Base-by-base conservation (phyloP, 2,888 invertebrate species). In the Scotopteryx bipunctaria region DNA sequence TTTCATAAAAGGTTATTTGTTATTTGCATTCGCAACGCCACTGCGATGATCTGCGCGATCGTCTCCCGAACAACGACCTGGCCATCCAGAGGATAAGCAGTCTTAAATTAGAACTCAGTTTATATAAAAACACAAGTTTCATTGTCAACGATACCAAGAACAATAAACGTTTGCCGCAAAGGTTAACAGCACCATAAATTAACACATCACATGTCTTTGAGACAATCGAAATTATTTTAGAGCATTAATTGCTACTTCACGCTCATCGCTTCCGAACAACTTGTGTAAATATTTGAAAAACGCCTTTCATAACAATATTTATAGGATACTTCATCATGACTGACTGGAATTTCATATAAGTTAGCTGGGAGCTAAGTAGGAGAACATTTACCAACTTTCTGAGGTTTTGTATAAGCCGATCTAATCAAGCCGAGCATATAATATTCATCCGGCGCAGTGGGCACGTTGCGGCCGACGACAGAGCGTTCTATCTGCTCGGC, bases 31-130 rank as follows among this genome's bases (percentile, higher is more conserved):
- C 57, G 55, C 63, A 72, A 72, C 62, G 36, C 68, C 67, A 67
- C 68, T 65, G 61, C 61, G 71, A 69, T 72, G 73, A 76, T 81
- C 73, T 76, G 76, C 73, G 66, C 67, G 76, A 76, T 78, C 74
- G 72, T 75, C 73, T 66, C 56, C 66, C 71, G 83, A 74, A 62
- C 83, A 71, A 73, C 81, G 86, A 86, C 85, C 83, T 72, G 73
- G 68, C 73, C 72, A 69, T 72, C 69, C 73, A 74, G 69, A 68
- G 65, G 70, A 70, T 77, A 77, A 77, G 69, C 69, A 66, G 71
- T 79, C 80, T 79, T 76, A 82, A 85, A 83, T 84, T 77, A 84
- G 80, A 83, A 81, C 82, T 73, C 75, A 72, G 73, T 76, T 79
- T 73, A 35, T 59, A 61, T 55, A 51, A 55, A 49, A 42, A 57